Evolutionary conservation across 2,797 vertebrate species (phyloP), one percentile per base, ranked within the genome.

Genomic region (Enteromius thamalakanensis): DNA sequence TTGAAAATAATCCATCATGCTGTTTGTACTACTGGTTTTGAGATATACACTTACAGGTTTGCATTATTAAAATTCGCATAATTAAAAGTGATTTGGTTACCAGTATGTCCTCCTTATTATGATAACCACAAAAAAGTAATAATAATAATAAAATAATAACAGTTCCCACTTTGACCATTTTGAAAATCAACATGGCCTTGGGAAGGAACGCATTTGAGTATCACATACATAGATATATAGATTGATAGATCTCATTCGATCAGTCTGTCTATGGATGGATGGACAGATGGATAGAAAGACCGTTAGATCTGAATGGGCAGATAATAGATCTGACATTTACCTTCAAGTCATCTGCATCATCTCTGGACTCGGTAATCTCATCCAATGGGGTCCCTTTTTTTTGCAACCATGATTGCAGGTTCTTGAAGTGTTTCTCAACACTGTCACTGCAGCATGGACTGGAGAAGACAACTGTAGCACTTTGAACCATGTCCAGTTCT

Each of bases 401-500:
- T 26, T 11, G 49, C 26, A 55, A 29, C 49, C 70, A 29, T 1
- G 15, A 49, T 26, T 51, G 70, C 70, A 51, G 70, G 17, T 51
- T 49, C 11, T 74, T 58, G n/a, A 85, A 81, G 4, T 85, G 62
- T 12, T 76, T 85, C 4, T 69, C 70, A 17, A 81, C 84, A 76
- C 49, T 76, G 10, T 19, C n/a, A 2, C 37, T 47, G 40, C 37
- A 58, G 49, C 11, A 76, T 60, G 79, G 62, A 77, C 84, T 85
- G 6, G 49, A 70, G 12, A 81, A 85, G 0, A 85, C 34, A 26
- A 81, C 84, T 7, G 72, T 34, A 58, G 62, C 23, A 77, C 84
- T 85, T 29, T 67, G 21, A 17, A 85, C 45, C 34, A 85, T 47
- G 34, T 81, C 78, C 5, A 81, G 51, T n/a, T 81, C n/a, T 8